Evolutionary conservation across 2,113 vertebrate species (phyloP), one percentile per base, ranked within the genome.

Genomic region (Microcebus tavaratra): DNA sequence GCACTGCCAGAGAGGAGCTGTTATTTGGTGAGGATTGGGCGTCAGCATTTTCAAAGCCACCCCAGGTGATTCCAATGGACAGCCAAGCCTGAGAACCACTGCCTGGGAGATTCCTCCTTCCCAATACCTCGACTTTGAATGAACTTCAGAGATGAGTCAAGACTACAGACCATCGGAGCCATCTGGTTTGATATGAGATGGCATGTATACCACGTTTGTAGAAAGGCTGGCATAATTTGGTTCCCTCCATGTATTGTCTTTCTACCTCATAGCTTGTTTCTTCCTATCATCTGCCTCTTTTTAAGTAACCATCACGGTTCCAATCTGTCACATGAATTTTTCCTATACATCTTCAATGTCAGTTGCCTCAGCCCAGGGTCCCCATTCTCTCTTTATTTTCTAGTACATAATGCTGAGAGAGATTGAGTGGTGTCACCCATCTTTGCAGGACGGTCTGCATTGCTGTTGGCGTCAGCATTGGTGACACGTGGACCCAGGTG

Each of bases 231-330:
- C 29, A 45, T 65, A 55, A 8, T 84, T 86, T 36, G 23, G 12
- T 59, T 73, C 25, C 85, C 48, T 94, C 84, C 2, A 2, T 45
- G 34, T 72, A 88, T 50, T 82, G 50, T 42, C 73, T 76, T 57
- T 79, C 83, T 75, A 7, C 36, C 36, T 67, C 53, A 13, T 78
- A 36, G 17, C 87, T 80, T 91, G 25, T 90, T 84, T 73, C n/a
- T 59, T 93, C 25, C 50, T 86, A 73, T 48, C 48, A 76, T 96
- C 73, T 95, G 68, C 14, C 73, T 87, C 61, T 91, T 94, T 39
- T 75, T 81, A 93, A 78, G 25, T 86, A 79, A 15, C 42, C 27
- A 90, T 39, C 14, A 75, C 55, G 25, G 50, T 75, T 88, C 39
- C n/a, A 86, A 20, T 29, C 39, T 82, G 57, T 53, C 53, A 78